These are phyloP conservation scores for Brachypalpus laphriformis DNA, from an alignment of 2,888 invertebrate species.

Conservation along the genomic window DNA sequence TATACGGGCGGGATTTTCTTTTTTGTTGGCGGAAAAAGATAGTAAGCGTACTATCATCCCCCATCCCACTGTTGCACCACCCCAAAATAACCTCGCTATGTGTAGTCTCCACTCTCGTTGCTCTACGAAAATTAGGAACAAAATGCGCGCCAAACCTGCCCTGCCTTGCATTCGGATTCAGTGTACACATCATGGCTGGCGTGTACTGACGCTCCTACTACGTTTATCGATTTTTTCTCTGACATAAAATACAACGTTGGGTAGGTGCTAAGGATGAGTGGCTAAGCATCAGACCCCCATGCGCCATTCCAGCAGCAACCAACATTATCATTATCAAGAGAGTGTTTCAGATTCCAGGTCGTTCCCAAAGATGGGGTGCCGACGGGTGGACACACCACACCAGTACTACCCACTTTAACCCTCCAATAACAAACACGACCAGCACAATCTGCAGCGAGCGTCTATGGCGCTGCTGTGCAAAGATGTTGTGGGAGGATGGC, in stretches of 20 bases:
- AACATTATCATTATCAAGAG: slow-evolving; percentile 45
- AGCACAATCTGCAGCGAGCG: slow-evolving; percentile 70
- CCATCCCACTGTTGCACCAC: slow-evolving; percentile 12
- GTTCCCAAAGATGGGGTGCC: slow-evolving; percentile 60
- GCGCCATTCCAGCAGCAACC: not conserved
- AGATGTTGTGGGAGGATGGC: slow-evolving; percentile 37
- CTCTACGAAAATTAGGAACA: slow-evolving; percentile 68
- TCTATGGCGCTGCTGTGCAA: slow-evolving; percentile 14
- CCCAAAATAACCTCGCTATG: slow-evolving; percentile 8
- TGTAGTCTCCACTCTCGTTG: slow-evolving; percentile 15
- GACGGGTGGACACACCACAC: slow-evolving; percentile 24
- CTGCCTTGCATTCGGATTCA: slow-evolving; percentile 72
- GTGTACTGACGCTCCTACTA: slow-evolving; percentile 57
- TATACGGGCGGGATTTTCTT: not conserved
- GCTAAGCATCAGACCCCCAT: slow-evolving; percentile 50
- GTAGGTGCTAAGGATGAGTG: slow-evolving; percentile 19
- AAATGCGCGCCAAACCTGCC: slow-evolving; percentile 74
- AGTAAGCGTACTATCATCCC: slow-evolving; percentile 34
- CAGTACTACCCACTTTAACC: slow-evolving; percentile 35
- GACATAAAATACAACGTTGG: slow-evolving; percentile 62
- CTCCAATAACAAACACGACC: slow-evolving; percentile 73
- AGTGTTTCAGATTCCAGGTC: slow-evolving; percentile 61
- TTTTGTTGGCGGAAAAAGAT: slow-evolving; percentile 37
- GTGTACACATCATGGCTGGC: slow-evolving; percentile 72
- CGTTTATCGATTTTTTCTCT: slow-evolving; percentile 70